Conservation (phyloP, 2,888 invertebrate species). For the Ichneumoninae sp. region DNA sequence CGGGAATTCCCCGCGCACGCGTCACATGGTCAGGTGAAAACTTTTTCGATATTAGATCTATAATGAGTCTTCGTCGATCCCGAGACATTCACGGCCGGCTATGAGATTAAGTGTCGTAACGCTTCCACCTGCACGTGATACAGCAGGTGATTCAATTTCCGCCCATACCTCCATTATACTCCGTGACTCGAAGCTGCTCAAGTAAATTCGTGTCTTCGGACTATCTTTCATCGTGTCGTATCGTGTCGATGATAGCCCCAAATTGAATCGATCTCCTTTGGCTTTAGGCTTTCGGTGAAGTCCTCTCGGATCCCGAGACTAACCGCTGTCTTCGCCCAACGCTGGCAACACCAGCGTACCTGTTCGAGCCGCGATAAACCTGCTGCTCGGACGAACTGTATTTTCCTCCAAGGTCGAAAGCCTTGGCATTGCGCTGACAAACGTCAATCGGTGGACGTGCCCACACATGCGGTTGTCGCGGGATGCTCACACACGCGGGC, state of each 20-base stretch:
- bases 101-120: constrained; percentile 29
- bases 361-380: neutral
- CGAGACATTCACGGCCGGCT: constrained; percentile 2
- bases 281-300: neutral
- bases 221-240: neutral
- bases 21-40: constrained; percentile 12
- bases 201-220: neutral
- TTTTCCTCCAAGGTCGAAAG: constrained; percentile 70
- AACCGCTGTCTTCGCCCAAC: neutral
- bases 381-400: constrained; percentile 27
- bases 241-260: neutral
- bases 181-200: neutral
- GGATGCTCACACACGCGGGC: constrained; percentile 12
- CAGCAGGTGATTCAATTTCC: constrained; percentile 41
- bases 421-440: constrained; percentile 55
- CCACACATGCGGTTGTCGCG: constrained; percentile 51
- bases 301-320: neutral
- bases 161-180: constrained; percentile 6
- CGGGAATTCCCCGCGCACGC: neutral
- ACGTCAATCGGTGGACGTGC: constrained; percentile 55
- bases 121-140: constrained; percentile 39
- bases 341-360: neutral
- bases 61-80: neutral
- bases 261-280: neutral
- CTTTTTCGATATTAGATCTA: neutral